phyloP scores from a whole-genome alignment of 2,113 vertebrate genomes.

The Otus sunia region DNA sequence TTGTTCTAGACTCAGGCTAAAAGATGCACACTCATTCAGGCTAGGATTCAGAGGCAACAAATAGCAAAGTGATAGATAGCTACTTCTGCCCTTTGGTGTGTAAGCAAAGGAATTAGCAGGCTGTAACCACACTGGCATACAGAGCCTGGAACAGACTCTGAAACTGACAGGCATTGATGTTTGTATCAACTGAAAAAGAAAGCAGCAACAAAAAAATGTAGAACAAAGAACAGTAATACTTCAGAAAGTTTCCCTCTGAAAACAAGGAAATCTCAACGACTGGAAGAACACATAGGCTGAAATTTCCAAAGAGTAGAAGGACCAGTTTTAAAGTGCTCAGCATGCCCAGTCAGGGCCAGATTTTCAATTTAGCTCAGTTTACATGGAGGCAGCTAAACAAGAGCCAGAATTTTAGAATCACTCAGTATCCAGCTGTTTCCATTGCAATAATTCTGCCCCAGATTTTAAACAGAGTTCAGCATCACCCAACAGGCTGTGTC shows the following conservation, averaged over 20 bases:
- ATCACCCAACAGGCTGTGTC: background rate
- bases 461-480: constrained; percentile 1
- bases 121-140: background rate
- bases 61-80: background rate
- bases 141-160: background rate
- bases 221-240: background rate
- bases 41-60: background rate
- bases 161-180: background rate
- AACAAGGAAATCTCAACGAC: background rate
- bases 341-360: background rate
- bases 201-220: background rate
- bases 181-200: constrained; percentile 6
- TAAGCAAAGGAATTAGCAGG: constrained; percentile 1
- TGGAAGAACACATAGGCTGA: background rate
- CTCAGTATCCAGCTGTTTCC: constrained; percentile 25
- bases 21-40: background rate
- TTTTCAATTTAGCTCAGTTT: constrained; percentile 39
- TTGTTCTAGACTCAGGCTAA: background rate
- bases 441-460: background rate
- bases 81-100: background rate
- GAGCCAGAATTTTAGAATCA: constrained; percentile 23
- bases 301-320: constrained; percentile 30
- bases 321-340: background rate
- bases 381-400: constrained; percentile 22
- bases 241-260: background rate